Base-by-base conservation (phyloP, 92 coral and sea anemone genomes). In the Phenganax stokvisi region DNA sequence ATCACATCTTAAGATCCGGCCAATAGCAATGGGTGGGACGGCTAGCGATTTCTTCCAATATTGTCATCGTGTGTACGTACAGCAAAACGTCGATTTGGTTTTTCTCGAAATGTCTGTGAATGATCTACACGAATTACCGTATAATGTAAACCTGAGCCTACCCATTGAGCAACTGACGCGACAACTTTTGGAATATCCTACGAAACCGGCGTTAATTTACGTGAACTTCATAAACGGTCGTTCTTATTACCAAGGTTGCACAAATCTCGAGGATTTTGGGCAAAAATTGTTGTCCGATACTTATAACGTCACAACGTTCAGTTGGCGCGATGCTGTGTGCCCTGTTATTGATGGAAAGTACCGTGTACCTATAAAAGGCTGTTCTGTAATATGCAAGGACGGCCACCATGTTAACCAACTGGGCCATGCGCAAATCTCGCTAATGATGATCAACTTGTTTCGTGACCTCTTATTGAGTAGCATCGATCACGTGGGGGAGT, bases 261-360 rank as follows among this genome's bases (percentile, higher is more conserved):
- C 56, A 60, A 91, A 89, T 53, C 86, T 91, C 88, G 92, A 91
- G 61, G 90, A 89, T 64, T 80, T 89, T 55, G 96, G 96, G 6
- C 91, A 89, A 57, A 79, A 65, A 30, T 66, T 85, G 31, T 80
- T 91, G 51, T 89, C 96, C 56, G 57, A 87, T 54, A 84, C 83
- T 67, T 91, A 91, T 86, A 87, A 88, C 51, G 85, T 91, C 59
- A 86, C 92, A 0, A 76, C 85, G 56, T 63, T 91, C 71, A 89
- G 90, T 71, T 87, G 86, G 90, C 96, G 96, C 8, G 96, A 91
- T 12, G 78, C 80, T 64, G 83, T 88, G 2, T 91, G 96, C 61
- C 96, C 96, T 79, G 80, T 69, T 73, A 13, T 60, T 12, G 27
- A 1, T 28, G 83, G 83, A 51, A 64, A 51, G 12, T 62, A 37